phyloP scores from a whole-genome alignment of 2,797 vertebrate genomes.

The Phalanger gymnotis region DNA sequence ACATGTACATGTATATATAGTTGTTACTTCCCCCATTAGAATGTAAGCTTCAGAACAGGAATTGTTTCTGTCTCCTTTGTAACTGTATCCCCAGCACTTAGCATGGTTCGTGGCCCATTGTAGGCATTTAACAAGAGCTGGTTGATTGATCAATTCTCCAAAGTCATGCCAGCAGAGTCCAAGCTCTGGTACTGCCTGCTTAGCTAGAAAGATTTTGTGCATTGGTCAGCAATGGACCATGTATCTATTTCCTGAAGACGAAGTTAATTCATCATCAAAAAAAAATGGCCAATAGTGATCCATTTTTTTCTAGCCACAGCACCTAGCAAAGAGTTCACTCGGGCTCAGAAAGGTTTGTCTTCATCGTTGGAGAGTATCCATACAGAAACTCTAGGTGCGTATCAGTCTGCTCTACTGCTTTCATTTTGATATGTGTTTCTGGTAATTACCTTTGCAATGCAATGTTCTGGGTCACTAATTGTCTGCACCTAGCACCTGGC shows the following conservation, averaged over 20 bases:
- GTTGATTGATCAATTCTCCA: not conserved
- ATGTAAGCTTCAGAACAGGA: not conserved
- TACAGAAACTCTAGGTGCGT: not conserved
- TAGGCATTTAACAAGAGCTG: not conserved
- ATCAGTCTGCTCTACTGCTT: not conserved
- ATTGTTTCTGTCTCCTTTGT: not conserved
- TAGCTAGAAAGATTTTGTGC: not conserved
- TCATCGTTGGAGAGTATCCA: not conserved
- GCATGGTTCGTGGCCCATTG: not conserved
- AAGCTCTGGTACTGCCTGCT: not conserved
- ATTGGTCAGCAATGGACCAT: not conserved
- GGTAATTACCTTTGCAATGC: not conserved
- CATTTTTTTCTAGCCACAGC: too few relatives aligned
- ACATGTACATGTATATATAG: not conserved
- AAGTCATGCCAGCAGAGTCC: not conserved
- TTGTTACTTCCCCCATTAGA: not conserved
- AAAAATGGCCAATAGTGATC: not conserved
- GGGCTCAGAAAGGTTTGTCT: not conserved
- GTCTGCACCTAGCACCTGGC: not conserved
- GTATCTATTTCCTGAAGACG: not conserved
- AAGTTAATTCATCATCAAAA: not conserved
- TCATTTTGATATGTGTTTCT: slow-evolving; percentile 17
- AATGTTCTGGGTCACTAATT: not conserved
- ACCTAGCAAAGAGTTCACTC: not conserved
- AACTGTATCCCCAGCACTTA: not conserved